A percentile compares a stretch with the other conserved stretches of the same genome.
Conservation (phyloP, 1,140 invertebrate species). For the Hyles euphorbiae region DNA sequence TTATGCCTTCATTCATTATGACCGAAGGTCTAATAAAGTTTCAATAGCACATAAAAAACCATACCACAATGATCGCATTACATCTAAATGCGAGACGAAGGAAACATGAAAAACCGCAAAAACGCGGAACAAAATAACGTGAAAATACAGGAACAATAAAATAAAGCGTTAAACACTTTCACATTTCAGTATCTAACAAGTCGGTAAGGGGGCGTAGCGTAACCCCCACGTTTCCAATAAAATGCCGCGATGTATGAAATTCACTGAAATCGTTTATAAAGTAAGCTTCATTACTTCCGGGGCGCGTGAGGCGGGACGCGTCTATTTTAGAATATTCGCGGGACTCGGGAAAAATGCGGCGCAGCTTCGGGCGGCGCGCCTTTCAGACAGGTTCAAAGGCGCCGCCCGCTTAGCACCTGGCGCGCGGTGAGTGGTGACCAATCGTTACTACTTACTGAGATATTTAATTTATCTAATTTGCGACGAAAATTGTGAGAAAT, state of each 20-base stretch:
- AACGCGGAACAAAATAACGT: slow-evolving; percentile 3
- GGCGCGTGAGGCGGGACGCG: slow-evolving; percentile 25
- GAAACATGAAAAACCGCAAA: slow-evolving; percentile 1
- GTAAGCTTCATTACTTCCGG: slow-evolving; percentile 60
- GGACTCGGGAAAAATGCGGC: slow-evolving; percentile 29
- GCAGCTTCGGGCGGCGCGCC: slow-evolving; percentile 11
- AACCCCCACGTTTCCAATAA: slow-evolving; percentile 45
- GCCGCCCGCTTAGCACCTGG: slow-evolving; percentile 12
- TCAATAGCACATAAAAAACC: no score
- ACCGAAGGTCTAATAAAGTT: no score
- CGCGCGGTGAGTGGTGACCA: slow-evolving; percentile 29
- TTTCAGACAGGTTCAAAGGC: slow-evolving; percentile 35
- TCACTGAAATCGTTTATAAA: slow-evolving; percentile 59
- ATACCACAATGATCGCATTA: no score
- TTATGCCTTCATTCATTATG: no score
- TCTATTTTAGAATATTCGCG: slow-evolving; percentile 53
- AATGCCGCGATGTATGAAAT: slow-evolving; percentile 57
- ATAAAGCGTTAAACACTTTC: slow-evolving; percentile 29
- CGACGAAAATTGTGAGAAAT: no score
- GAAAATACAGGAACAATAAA: slow-evolving; percentile 26
- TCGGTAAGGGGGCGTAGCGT: slow-evolving; percentile 30
- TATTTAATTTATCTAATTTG: not conserved
- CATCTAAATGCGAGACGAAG: no score
- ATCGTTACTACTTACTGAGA: slow-evolving; percentile 13
- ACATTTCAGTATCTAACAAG: slow-evolving; percentile 23